These are phyloP conservation scores for Zootoca vivipara DNA, from an alignment of 2,113 vertebrate species.

Conservation along the genomic window DNA sequence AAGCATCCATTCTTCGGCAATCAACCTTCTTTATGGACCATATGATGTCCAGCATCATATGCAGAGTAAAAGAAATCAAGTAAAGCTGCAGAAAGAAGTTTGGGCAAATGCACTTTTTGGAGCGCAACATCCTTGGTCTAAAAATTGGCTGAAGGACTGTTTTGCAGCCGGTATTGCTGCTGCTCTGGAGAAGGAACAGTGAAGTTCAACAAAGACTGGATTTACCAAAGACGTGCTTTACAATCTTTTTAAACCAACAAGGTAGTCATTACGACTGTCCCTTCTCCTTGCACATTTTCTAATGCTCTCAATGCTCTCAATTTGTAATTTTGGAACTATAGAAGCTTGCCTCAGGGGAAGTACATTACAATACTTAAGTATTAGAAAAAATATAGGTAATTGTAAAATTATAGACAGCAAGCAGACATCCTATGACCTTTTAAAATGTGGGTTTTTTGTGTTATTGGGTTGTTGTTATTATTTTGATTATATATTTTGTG, in stretches of 20 bases:
- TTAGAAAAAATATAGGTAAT: not conserved
- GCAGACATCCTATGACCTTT: not conserved
- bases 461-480: no score
- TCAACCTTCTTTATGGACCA: no score
- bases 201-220: not conserved
- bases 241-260: not conserved
- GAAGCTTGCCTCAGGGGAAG: not conserved
- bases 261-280: not conserved
- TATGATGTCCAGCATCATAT: no score
- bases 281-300: not conserved
- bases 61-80: no score
- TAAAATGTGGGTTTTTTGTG: no score
- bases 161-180: not conserved
- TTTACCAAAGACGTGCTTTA: not conserved
- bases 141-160: not conserved
- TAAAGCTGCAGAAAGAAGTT: no score
- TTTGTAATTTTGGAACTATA: not conserved
- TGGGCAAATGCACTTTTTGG: no score
- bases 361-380: not conserved
- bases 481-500: no score
- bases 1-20: no score
- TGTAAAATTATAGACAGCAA: not conserved
- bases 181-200: not conserved
- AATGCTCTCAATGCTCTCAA: not conserved
- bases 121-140: not conserved